Base-by-base conservation (phyloP, 2,113 vertebrate species). In the Camarhynchus parvulus region DNA sequence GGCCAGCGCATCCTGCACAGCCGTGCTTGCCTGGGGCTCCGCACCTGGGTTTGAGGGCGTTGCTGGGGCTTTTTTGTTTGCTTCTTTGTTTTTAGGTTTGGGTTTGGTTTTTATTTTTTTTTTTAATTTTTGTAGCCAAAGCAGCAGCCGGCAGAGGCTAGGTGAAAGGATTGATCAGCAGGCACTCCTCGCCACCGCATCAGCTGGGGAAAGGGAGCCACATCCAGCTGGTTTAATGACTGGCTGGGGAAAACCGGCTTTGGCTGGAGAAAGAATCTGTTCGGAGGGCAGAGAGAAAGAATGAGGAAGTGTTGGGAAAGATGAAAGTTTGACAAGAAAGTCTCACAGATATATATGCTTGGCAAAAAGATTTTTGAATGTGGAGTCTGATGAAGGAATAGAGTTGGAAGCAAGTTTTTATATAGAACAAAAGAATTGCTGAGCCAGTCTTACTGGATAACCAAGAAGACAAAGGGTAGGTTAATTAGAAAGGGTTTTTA, bases 121-220 rank as follows among this genome's bases (percentile, higher is more conserved):
- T 23, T 0, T 5, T 12, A 15, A 15, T 85, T 56, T 67, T 37
- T 79, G 84, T 55, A 63, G 39, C 39, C 39, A 11, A 39, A 39
- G 39, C 11, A 39, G 39, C 39, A 39, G 39, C 6, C 7, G 15
- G 27, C 42, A 50, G 83, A 53, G 70, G 10, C 17, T 20, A 15
- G 20, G 9, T 30, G 83, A 55, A 89, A 89, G 83, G 50, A 41
- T 19, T 19, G 68, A 81, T 78, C 42, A 75, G 80, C 80, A 74
- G 61, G 66, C 92, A 3, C 73, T 64, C 46, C 12, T 80, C 47
- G 4, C 33, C 77, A 16, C 52, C 4, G 10, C 15, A 62, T 33
- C 55, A 28, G 64, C 33, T 13, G 83, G 87, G 80, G 83, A 64
- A 90, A 81, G 83, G 91, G 86, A 94, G 69, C 16, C 58, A 13